A percentile compares a stretch with the other conserved stretches of the same genome.
phyloP scores from a whole-genome alignment of 2,113 vertebrate genomes.

The Pseudopodoces humilis region DNA sequence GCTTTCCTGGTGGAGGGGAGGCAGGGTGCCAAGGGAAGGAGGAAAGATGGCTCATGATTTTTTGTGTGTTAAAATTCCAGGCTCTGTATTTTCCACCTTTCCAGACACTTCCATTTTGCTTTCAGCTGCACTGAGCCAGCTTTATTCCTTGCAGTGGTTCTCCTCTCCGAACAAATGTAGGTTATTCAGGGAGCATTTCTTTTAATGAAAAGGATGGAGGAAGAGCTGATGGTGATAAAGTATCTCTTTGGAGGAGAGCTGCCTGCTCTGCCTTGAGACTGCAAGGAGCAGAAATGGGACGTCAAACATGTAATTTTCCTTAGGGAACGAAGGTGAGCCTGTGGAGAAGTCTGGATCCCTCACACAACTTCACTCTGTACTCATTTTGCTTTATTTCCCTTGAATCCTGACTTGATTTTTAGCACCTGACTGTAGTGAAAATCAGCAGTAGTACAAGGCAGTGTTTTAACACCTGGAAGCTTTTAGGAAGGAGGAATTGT shows the following conservation, averaged over 20 bases:
- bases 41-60: background rate
- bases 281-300: conserved; percentile 13
- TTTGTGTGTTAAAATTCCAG: background rate
- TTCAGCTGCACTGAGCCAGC: conserved; percentile 12
- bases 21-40: background rate
- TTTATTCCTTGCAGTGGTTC: conserved; percentile 55
- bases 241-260: conserved; percentile 34
- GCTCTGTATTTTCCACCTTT: conserved; percentile 21
- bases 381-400: conserved; percentile 4
- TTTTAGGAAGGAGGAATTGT: background rate
- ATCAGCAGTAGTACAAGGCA: background rate
- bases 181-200: conserved; percentile 58
- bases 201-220: conserved; percentile 60
- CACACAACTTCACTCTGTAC: background rate
- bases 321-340: background rate
- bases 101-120: conserved; percentile 56
- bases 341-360: background rate
- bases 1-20: background rate
- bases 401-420: conserved; percentile 32
- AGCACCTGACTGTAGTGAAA: background rate
- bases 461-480: background rate
- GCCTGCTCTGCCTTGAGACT: background rate
- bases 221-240: conserved; percentile 60
- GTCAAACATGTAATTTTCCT: background rate
- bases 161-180: conserved; percentile 23